Conservation (phyloP, 2,797 vertebrate genomes). For the Xenentodon cancila region DNA sequence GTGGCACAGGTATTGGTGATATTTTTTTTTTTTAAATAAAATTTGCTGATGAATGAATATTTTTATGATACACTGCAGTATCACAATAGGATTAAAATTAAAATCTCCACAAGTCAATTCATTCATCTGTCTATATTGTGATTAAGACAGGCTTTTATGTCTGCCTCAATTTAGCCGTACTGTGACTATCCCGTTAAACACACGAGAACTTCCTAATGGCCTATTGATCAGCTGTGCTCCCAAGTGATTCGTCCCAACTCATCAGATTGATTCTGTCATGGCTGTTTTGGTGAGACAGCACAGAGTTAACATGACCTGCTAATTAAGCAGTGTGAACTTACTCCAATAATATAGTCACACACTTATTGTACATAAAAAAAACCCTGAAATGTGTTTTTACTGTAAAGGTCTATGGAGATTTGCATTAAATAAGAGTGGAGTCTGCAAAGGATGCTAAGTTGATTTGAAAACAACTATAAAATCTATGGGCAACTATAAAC, state of each 20-base stretch:
- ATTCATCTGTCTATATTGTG: conserved; percentile 36
- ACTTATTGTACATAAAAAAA: conserved; percentile 3
- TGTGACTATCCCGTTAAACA: conserved; percentile 57
- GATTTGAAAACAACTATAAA: too few species aligned
- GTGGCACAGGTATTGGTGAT: neutral
- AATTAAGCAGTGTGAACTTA: conserved; percentile 52
- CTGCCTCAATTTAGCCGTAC: conserved; percentile 44
- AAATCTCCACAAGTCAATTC: conserved; percentile 29
- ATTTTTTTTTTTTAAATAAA: neutral
- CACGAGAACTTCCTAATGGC: conserved; percentile 53
- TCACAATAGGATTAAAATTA: conserved; percentile 27
- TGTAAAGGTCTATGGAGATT: neutral
- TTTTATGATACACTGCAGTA: conserved; percentile 3
- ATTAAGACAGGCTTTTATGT: conserved; percentile 45
- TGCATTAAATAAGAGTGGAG: neutral
- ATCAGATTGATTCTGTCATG: conserved; percentile 71
- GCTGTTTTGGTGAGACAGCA: conserved; percentile 70
- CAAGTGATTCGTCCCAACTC: conserved; percentile 56
- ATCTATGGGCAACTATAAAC: too few species aligned
- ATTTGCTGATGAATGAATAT: neutral
- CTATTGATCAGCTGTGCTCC: conserved; percentile 67
- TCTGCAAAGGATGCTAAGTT: too few species aligned
- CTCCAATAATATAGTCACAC: conserved; percentile 16
- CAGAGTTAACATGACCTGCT: conserved; percentile 51
- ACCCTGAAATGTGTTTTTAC: neutral